Percentiles rank a stretch among this genome's conserved stretches.
These are phyloP conservation scores for Epistrophe grossulariae DNA, from an alignment of 2,888 invertebrate species.

Conservation along the genomic window DNA sequence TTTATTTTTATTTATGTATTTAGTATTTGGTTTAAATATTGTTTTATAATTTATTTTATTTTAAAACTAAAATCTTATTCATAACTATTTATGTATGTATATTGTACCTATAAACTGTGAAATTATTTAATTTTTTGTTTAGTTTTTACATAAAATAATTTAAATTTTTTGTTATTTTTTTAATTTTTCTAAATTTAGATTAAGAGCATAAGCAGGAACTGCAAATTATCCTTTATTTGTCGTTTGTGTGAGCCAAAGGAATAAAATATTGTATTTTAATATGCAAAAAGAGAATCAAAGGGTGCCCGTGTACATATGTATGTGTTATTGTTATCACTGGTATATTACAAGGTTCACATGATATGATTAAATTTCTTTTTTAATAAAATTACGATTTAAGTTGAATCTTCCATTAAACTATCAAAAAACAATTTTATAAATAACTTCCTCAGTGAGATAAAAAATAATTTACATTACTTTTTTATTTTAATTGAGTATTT, in stretches of 20 bases:
- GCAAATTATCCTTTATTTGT: slow-evolving; percentile 40
- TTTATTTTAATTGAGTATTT: neutral
- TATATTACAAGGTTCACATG: slow-evolving; percentile 3
- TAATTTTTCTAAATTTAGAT: slow-evolving; percentile 30
- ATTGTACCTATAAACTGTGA: slow-evolving; percentile 14
- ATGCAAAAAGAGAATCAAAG: neutral
- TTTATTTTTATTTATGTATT: slow-evolving; percentile 19
- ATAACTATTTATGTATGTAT: neutral
- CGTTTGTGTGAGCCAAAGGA: slow-evolving; percentile 9
- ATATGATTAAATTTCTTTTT: slow-evolving; percentile 11
- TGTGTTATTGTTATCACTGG: slow-evolving; percentile 7
- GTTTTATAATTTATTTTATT: neutral
- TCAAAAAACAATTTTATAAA: neutral
- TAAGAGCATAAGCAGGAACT: slow-evolving; percentile 65
- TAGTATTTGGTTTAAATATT: slow-evolving; percentile 63
- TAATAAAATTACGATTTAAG: neutral
- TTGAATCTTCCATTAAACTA: neutral
- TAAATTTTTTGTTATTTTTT: slow-evolving; percentile 40
- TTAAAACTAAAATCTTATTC: slow-evolving; percentile 35
- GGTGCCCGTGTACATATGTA: neutral
- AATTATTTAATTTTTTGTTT: slow-evolving; percentile 41
- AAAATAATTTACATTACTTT: neutral
- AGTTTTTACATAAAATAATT: slow-evolving; percentile 4
- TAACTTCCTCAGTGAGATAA: neutral
- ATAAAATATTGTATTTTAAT: neutral